Evolutionary conservation across 2,113 vertebrate species (phyloP).

Genomic region (Otocyon megalotis): DNA sequence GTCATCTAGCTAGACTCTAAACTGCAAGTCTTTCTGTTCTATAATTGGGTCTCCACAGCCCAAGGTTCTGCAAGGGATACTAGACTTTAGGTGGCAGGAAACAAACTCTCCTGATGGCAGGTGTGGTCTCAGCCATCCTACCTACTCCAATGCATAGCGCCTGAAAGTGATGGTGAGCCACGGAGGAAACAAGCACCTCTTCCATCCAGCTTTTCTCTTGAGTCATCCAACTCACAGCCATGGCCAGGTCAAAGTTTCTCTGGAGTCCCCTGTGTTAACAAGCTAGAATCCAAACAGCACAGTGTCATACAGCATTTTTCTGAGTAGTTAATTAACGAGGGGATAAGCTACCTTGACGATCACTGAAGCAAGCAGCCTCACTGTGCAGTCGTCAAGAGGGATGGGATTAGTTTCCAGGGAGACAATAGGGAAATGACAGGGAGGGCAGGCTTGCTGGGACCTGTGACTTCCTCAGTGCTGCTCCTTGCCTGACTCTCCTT

Average conservation of each 20-base stretch:
- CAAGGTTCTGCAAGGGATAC: neutral
- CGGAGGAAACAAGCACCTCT: neutral
- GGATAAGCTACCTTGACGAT: conserved; percentile 53
- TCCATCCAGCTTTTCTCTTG: neutral
- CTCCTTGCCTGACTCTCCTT: neutral
- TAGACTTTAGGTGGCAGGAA: neutral
- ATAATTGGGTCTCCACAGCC: neutral
- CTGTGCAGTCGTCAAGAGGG: neutral
- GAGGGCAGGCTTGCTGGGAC: conserved; percentile 1
- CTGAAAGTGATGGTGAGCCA: neutral
- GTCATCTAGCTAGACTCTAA: neutral
- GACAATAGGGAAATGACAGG: conserved; percentile 63
- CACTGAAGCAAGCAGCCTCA: neutral
- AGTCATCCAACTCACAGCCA: neutral
- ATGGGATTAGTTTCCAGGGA: conserved; percentile 62
- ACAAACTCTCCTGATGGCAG: neutral
- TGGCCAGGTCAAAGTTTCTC: conserved; percentile 68
- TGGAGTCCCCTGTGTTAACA: conserved; percentile 58
- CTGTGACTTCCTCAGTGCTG: neutral
- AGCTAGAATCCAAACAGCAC: conserved; percentile 47
- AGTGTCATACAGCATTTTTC: conserved; percentile 52
- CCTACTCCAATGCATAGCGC: neutral
- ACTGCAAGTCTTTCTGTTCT: neutral
- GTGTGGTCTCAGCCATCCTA: neutral
- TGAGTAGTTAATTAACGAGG: conserved; percentile 71